A percentile compares a stretch with the other conserved stretches of the same genome.
These are phyloP conservation scores for Ophioderma brevispina DNA, from an alignment of 35 echinoderm and acorn worm species.

Conservation along the genomic window DNA sequence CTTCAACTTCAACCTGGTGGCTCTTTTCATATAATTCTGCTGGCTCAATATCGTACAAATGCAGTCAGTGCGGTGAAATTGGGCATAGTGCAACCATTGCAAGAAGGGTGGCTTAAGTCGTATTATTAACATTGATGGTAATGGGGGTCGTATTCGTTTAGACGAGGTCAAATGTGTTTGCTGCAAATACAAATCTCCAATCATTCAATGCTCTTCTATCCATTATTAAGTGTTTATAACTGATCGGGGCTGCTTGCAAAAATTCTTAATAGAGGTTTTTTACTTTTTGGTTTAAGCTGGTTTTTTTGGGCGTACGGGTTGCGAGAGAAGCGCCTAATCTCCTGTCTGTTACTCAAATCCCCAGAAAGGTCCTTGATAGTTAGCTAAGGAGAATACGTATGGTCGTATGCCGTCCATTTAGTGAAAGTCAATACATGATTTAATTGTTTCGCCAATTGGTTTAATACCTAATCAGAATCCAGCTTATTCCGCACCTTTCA, in stretches of 20 bases:
- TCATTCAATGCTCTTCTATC: background rate
- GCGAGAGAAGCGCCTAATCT: background rate
- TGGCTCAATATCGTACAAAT: too few relatives aligned
- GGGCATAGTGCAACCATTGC: too few relatives aligned
- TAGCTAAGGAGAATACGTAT: background rate
- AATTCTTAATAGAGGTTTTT: background rate
- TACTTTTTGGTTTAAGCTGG: background rate
- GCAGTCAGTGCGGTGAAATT: too few relatives aligned
- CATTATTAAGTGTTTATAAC: background rate
- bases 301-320: background rate
- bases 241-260: background rate
- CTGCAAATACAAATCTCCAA: background rate
- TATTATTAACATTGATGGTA: too few relatives aligned
- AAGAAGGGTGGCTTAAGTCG: too few relatives aligned
- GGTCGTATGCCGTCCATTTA: constrained; percentile 10
- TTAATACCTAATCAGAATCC: too few relatives aligned
- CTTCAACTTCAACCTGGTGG: too few relatives aligned
- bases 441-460: constrained; percentile 31
- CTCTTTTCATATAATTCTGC: too few relatives aligned
- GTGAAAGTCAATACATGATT: background rate
- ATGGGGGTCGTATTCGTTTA: too few relatives aligned
- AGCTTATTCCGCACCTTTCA: too few relatives aligned
- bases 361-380: background rate
- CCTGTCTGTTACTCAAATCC: background rate
- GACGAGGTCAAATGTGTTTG: too few relatives aligned